Base-by-base conservation (phyloP, 2,888 invertebrate species). In the Cephus sareptanus region DNA sequence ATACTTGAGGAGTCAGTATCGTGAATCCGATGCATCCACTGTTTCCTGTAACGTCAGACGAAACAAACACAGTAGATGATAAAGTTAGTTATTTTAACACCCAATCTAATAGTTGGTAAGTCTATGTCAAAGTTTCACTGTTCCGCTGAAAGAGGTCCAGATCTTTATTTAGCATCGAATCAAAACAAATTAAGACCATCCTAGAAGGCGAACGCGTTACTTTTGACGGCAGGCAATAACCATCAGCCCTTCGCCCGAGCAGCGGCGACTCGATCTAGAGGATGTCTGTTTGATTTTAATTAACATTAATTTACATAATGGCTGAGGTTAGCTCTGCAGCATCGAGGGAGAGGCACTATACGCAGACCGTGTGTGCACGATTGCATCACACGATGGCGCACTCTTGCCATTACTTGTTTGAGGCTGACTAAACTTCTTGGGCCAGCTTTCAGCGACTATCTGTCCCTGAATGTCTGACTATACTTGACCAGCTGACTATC, bases 251-350 rank as follows among this genome's bases (percentile, higher is more conserved):
- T 75, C 37, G 69, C 75, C 56, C 70, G 34, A 35, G 74, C 34
- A 35, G 37, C 76, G 40, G 74, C 74, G 30, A 56, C 56, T 56
- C 56, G 56, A 56, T 56, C 56, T 78, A 70, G 79, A 80, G 81
- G 82, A 87, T 83, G 83, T 83, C 82, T 84, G 85, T 84, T 87
- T 85, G 85, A 85, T 87, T 86, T 88, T 86, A 87, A 87, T 88
- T 86, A 88, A 85, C 86, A 85, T 87, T 82, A 83, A 88, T 88
- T 88, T 86, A 85, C 88, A 87, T 87, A 87, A 88, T 85, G 81
- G 79, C 82, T 79, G 78, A 82, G 87, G 83, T 83, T 83, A 79
- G 81, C 73, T 79, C 80, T 75, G 73, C 75, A 79, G 79, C 80
- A 56, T 77, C 77, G 70, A 76, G 71, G 34, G 56, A 34, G 31